Conservation (phyloP, 1,140 invertebrate genomes). For the Penaeus japonicus region DNA sequence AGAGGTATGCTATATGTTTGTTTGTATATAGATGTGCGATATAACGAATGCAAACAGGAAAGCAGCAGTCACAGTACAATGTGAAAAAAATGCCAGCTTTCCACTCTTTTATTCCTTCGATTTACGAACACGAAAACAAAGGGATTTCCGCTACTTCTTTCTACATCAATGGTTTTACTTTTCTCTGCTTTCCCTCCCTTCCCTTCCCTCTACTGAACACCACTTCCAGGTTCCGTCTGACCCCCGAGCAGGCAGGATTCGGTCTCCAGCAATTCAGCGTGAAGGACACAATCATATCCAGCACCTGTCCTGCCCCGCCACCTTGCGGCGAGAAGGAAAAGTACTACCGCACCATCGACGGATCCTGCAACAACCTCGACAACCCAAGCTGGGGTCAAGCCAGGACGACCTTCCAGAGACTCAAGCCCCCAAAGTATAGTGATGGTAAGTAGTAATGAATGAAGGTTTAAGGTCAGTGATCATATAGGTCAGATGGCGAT, state of each 20-base stretch:
- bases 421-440: constrained; percentile 81
- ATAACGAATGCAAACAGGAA: too few species aligned
- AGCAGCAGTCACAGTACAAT: too few species aligned
- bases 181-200: background rate
- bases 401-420: constrained; percentile 78
- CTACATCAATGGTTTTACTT: background rate
- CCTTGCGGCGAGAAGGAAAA: constrained; percentile 27
- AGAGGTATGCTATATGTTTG: too few species aligned
- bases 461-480: too few species aligned
- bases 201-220: background rate
- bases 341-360: constrained; percentile 78
- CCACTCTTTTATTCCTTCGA: too few species aligned
- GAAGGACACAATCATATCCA: constrained; percentile 33
- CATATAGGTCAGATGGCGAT: too few species aligned
- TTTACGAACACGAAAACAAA: too few species aligned
- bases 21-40: too few species aligned
- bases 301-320: constrained; percentile 27
- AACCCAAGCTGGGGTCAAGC: constrained; percentile 78
- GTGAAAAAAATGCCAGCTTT: too few species aligned
- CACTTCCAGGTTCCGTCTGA: constrained; percentile 22
- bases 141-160: background rate
- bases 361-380: constrained; percentile 83
- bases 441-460: constrained; percentile 72
- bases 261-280: constrained; percentile 53
- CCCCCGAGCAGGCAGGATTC: constrained; percentile 23